These are phyloP conservation scores for Axis porcinus DNA, from an alignment of 2,113 vertebrate species.

Conservation along the genomic window DNA sequence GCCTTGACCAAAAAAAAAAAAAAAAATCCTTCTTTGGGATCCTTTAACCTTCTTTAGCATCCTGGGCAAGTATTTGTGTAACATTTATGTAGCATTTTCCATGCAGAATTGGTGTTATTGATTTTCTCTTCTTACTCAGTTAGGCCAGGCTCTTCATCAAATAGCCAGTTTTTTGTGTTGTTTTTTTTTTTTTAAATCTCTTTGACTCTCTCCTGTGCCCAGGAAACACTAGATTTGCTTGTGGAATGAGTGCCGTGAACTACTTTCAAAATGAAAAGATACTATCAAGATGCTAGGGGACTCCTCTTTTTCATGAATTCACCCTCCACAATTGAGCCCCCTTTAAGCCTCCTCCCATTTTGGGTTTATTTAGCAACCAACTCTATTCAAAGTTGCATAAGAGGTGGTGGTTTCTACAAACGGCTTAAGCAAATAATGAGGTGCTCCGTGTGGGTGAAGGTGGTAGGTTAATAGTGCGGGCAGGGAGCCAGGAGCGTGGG, in stretches of 20 bases:
- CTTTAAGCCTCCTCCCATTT: not conserved
- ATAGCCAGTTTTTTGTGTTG: too few species aligned
- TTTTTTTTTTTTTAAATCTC: not conserved
- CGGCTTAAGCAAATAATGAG: not conserved
- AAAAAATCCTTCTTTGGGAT: not conserved
- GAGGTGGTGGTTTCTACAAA: not conserved
- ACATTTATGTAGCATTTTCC: rapidly evolving
- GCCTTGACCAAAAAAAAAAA: not conserved
- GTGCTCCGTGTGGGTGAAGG: not conserved
- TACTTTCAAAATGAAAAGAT: not conserved
- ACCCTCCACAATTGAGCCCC: rapidly evolving
- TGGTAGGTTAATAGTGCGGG: not conserved
- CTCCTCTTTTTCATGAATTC: not conserved
- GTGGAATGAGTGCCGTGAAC: not conserved
- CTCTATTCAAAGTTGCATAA: not conserved
- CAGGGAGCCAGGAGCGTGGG: not conserved
- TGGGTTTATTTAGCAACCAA: not conserved
- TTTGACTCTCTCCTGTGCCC: not conserved
- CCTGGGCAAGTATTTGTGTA: too few species aligned
- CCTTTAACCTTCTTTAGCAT: not conserved
- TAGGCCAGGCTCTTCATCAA: not conserved
- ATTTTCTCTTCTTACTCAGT: not conserved
- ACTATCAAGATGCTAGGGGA: not conserved
- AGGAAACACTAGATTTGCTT: not conserved
- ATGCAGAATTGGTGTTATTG: not conserved